Conservation (phyloP, 2,888 invertebrate species). For the Trissolcus brochymenae region DNA sequence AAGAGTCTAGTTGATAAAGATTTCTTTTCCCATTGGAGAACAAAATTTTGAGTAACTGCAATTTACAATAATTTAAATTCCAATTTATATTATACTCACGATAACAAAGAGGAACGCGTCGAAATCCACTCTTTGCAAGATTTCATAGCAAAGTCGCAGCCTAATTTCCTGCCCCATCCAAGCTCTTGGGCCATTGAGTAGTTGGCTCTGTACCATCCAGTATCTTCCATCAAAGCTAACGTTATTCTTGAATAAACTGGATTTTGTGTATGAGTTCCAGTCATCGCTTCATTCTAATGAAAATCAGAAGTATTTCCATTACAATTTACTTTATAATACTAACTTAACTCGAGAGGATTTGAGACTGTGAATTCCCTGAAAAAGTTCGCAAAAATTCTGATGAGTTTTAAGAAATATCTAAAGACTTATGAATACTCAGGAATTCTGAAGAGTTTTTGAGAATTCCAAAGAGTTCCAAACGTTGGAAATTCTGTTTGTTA, state of each 20-base stretch:
- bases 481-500: no score
- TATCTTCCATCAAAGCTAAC: conserved; percentile 97
- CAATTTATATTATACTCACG: background rate
- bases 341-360: no score
- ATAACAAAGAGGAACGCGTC: conserved; percentile 78
- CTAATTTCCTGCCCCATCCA: conserved; percentile 93
- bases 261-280: conserved; percentile 98
- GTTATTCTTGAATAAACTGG: conserved; percentile 97
- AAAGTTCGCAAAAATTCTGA: no score
- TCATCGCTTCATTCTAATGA: conserved; percentile 97
- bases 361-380: no score
- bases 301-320: no score
- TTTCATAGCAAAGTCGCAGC: conserved; percentile 94
- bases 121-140: conserved; percentile 99
- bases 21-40: background rate
- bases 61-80: background rate
- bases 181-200: conserved; percentile 91
- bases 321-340: no score
- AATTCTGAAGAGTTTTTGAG: no score
- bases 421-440: no score
- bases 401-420: no score
- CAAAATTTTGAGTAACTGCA: background rate
- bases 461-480: no score
- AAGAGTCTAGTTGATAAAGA: no score
- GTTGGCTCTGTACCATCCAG: conserved; percentile 97